These are phyloP conservation scores for Callipepla squamata DNA, from an alignment of 2,113 vertebrate genomes.

Conservation along the genomic window DNA sequence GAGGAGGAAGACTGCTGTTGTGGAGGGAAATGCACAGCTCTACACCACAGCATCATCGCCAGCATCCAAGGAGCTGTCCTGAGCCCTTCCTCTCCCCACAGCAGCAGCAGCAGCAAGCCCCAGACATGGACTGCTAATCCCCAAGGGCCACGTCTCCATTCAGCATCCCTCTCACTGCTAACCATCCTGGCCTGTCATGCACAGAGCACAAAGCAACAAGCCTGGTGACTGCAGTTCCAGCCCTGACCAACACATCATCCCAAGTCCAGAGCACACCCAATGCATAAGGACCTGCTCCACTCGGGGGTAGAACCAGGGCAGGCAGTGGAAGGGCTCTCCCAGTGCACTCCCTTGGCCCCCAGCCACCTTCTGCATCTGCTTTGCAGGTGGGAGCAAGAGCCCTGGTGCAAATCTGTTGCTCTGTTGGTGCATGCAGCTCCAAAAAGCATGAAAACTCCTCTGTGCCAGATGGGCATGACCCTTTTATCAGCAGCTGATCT, in stretches of 20 bases:
- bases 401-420: rapidly evolving
- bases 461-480: rapidly evolving
- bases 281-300: rapidly evolving
- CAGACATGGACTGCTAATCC: rapidly evolving
- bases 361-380: not conserved
- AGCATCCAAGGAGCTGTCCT: not conserved
- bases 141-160: rapidly evolving
- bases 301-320: not conserved
- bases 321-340: not conserved
- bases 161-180: rapidly evolving
- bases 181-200: not conserved
- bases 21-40: rapidly evolving
- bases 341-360: rapidly evolving
- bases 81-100: not conserved
- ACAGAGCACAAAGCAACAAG: not conserved
- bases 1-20: not conserved
- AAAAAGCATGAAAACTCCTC: not conserved
- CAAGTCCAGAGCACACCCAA: rapidly evolving
- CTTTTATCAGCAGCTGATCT: not conserved
- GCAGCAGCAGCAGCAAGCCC: not conserved
- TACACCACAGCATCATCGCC: not conserved
- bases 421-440: not conserved
- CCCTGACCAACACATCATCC: not conserved
- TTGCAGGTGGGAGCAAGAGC: not conserved
- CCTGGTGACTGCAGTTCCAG: not conserved